Base-by-base conservation (phyloP, 2,888 invertebrate species). In the Protodeltote pygarga region DNA sequence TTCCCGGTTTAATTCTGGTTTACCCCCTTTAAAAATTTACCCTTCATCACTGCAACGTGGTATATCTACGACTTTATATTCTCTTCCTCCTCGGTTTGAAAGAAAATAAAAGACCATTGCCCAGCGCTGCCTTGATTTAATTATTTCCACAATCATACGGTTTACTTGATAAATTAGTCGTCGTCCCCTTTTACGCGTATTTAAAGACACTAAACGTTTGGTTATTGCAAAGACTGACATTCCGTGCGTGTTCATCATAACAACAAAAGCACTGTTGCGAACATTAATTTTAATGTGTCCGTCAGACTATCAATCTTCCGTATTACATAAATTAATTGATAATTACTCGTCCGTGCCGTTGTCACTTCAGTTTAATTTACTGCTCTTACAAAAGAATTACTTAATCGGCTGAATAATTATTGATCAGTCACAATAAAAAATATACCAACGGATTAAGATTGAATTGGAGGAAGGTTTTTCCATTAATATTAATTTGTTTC, bases 291-390 rank as follows among this genome's bases (percentile, higher is more conserved):
- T n/a, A 44, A 45, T 53, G 35, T 29, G 37, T 34, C 50, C 27
- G 31, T 39, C 38, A 49, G 27, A 19, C 41, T 29, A 29, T 28
- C 34, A 60, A 45, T 51, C 23, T 51, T 48, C 27, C 32, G 29
- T 41, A 41, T 65, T 52, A 54, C 48, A 54, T 64, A 51, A 59
- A 61, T 69, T 53, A 37, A 53, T 58, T 34, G 31, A 10, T 32
- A 48, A 54, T 68, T 64, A 51, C 13, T 28, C 34, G 21, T 29
- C 59, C 40, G 40, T 51, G 52, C 59, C 35, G 34, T 23, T 34
- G 64, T 44, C 45, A 69, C 49, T 65, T 55, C 25, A 21, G 15
- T 47, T 42, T 37, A 47, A 58, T 61, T 69, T 34, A 46, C 25
- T 5, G 31, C 45, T 35, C 37, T 62, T 54, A 45, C 58, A 45